Conservation (phyloP, 2,797 vertebrate species). For the Chelon auratus region DNA sequence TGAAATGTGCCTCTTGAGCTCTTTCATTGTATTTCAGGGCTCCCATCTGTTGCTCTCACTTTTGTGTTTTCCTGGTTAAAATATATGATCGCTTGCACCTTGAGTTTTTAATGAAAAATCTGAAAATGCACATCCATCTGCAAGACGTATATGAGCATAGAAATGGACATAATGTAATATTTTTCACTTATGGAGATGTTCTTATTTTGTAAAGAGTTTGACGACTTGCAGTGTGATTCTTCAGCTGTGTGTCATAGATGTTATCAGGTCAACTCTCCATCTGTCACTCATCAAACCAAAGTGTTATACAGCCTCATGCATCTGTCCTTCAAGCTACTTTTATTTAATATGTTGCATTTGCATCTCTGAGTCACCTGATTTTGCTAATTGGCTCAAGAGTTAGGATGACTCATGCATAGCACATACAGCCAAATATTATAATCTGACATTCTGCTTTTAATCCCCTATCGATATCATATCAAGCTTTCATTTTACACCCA, state of each 20-base stretch:
- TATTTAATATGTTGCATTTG: conserved; percentile 2
- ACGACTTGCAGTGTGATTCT: background rate
- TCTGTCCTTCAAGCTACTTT: conserved; percentile 2
- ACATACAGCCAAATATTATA: conserved; percentile 6
- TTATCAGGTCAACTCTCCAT: conserved; percentile 7
- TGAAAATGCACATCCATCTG: background rate
- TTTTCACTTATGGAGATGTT: too few species aligned
- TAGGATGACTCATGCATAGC: conserved; percentile 11
- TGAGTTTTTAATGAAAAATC: background rate
- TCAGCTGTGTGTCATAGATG: background rate
- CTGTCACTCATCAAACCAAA: background rate
- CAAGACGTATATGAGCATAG: background rate
- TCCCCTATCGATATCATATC: background rate
- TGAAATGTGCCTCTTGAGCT: background rate
- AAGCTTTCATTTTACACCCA: background rate
- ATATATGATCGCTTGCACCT: background rate
- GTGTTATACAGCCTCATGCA: background rate
- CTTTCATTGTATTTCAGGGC: background rate
- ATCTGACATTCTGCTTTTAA: conserved; percentile 11
- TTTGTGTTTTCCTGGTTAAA: background rate
- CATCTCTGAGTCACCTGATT: conserved; percentile 29
- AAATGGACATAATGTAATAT: background rate
- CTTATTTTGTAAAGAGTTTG: background rate
- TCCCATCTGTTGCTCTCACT: conserved; percentile 21
- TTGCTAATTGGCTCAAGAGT: conserved; percentile 29